Evolutionary conservation across 2,113 vertebrate genomes (phyloP).

Genomic region (Melanerpes aurifrons): DNA sequence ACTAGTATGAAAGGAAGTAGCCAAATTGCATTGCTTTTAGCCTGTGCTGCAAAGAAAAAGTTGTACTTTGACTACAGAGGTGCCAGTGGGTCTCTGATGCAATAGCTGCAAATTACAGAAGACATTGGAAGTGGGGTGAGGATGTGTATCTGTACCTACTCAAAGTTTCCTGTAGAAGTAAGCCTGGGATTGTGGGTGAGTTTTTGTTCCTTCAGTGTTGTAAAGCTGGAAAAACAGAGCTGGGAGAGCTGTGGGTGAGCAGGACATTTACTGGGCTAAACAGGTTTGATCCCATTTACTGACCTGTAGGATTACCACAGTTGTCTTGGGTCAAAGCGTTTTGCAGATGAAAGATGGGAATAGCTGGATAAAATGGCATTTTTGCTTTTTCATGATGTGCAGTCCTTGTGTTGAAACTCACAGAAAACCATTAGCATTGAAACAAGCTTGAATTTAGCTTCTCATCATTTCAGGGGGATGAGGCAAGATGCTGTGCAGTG

Average conservation of each 20-base stretch:
- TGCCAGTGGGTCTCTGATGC: neutral
- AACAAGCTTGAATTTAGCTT: neutral
- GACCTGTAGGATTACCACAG: neutral
- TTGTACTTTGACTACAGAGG: neutral
- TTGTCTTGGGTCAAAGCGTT: neutral
- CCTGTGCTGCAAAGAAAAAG: neutral
- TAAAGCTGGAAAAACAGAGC: neutral
- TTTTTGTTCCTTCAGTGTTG: fast-evolving
- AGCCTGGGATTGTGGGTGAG: neutral
- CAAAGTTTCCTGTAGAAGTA: neutral
- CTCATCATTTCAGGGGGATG: neutral
- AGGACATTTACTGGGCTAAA: neutral
- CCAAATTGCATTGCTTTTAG: neutral
- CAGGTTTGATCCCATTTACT: neutral
- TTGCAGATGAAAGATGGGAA: neutral
- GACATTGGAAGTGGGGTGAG: neutral
- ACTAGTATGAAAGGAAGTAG: neutral
- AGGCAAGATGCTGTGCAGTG: neutral
- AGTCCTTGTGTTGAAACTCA: neutral
- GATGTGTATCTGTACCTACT: neutral
- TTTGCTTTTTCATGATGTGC: fast-evolving
- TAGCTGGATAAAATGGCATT: neutral
- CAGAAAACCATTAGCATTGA: neutral
- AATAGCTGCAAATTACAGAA: neutral
- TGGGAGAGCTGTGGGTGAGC: neutral